These are phyloP conservation scores for Contarinia nasturtii DNA, from an alignment of 1,140 invertebrate genomes.

Conservation along the genomic window DNA sequence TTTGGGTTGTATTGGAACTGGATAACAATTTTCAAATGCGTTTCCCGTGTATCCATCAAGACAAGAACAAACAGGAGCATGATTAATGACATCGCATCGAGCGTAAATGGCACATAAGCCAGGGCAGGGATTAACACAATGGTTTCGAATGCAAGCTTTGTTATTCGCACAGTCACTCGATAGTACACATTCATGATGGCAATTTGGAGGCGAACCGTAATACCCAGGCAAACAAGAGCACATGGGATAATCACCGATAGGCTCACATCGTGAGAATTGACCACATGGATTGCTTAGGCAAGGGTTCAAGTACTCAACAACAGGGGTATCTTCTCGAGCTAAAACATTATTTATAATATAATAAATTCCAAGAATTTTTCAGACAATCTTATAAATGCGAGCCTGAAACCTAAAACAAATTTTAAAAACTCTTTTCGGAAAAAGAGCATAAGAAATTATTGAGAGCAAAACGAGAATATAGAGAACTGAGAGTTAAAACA, in stretches of 20 bases:
- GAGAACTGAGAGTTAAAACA: too few species aligned
- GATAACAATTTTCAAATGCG: conserved; percentile 39
- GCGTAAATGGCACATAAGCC: conserved; percentile 60
- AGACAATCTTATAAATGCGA: too few species aligned
- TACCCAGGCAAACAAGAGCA: conserved; percentile 58
- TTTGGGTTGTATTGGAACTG: conserved; percentile 39
- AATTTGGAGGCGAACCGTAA: conserved; percentile 57
- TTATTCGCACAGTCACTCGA: conserved; percentile 63
- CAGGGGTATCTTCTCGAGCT: conserved; percentile 28
- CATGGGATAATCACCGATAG: conserved; percentile 34
- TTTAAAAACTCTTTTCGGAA: too few species aligned
- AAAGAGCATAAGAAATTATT: too few species aligned
- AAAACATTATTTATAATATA: conserved; percentile 7
- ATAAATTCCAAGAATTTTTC: too few species aligned
- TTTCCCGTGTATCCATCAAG: conserved; percentile 39
- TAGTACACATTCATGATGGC: conserved; percentile 56
- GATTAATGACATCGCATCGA: conserved; percentile 49
- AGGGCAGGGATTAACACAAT: conserved; percentile 57
- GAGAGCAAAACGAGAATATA: too few species aligned
- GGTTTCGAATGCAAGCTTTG: conserved; percentile 53
- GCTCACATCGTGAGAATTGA: conserved; percentile 46
- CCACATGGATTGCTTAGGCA: conserved; percentile 66
- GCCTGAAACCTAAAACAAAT: conserved; percentile 26
- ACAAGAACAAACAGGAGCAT: conserved; percentile 50
- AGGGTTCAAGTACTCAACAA: conserved; percentile 42